Conservation (phyloP, 2,113 vertebrate species). For the Zapornia atra region DNA sequence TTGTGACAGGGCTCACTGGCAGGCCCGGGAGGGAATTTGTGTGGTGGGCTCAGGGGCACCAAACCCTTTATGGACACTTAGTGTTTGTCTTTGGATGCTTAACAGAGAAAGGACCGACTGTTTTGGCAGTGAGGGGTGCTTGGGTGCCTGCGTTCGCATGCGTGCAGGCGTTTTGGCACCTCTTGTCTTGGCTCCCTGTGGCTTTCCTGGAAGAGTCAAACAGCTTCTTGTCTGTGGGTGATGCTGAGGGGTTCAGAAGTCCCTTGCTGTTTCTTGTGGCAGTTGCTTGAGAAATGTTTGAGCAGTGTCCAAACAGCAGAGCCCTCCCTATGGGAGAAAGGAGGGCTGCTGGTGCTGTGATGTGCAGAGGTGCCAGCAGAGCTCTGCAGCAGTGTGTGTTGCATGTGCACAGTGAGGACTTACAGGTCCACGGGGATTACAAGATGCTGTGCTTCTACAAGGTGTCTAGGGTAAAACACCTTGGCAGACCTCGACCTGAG, state of each 20-base stretch:
- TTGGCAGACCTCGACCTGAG: neutral
- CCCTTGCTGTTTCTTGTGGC: neutral
- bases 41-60: neutral
- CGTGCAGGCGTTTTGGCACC: accelerated
- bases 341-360: accelerated
- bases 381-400: neutral
- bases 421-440: neutral
- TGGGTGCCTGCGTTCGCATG: accelerated
- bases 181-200: neutral
- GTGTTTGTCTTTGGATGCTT: neutral
- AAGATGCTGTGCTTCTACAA: neutral
- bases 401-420: neutral
- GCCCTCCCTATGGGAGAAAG: neutral
- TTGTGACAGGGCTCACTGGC: accelerated
- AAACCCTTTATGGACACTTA: neutral
- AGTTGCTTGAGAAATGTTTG: neutral
- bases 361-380: neutral
- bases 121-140: neutral
- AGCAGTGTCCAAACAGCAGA: neutral
- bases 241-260: neutral
- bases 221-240: neutral
- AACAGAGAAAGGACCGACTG: neutral
- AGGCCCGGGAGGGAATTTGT: neutral
- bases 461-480: neutral
- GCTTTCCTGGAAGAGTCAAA: neutral